A percentile compares a stretch with the other conserved stretches of the same genome.
phyloP scores from a whole-genome alignment of 2,888 invertebrate species.

The Entomobrya multifasciata region DNA sequence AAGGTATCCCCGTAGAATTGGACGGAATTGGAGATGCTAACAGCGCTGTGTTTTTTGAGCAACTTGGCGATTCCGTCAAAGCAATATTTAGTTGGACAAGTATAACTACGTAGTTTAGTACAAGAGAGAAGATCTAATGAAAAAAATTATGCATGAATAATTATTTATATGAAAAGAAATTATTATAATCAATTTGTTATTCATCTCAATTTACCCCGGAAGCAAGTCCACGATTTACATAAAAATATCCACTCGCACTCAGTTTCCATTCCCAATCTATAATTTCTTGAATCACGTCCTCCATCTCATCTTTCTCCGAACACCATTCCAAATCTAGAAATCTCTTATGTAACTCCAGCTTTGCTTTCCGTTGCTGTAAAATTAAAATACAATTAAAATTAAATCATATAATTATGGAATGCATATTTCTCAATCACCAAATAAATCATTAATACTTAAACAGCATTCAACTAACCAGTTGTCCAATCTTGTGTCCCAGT shows the following conservation, averaged over 20 bases:
- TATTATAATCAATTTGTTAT: too few relatives aligned
- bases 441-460: neutral
- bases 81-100: conserved; percentile 62
- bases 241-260: conserved; percentile 52
- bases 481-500: conserved; percentile 34
- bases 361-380: conserved; percentile 42
- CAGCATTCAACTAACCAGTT: conserved; percentile 23
- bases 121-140: conserved; percentile 54
- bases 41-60: too few relatives aligned
- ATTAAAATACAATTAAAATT: conserved; percentile 16
- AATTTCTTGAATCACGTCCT: conserved; percentile 53
- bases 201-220: conserved; percentile 54
- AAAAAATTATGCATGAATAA: too few relatives aligned
- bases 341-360: conserved; percentile 16
- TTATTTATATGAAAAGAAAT: too few relatives aligned
- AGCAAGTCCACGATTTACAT: conserved; percentile 42
- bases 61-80: conserved; percentile 31
- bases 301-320: conserved; percentile 46
- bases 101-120: conserved; percentile 61
- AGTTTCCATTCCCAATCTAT: conserved; percentile 58
- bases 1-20: too few relatives aligned
- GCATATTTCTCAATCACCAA: neutral
- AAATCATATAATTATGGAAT: too few relatives aligned
- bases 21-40: too few relatives aligned
- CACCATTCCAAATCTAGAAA: conserved; percentile 43